Base-by-base conservation (phyloP, 2,888 invertebrate genomes). In the Pyrrhosoma nymphula region DNA sequence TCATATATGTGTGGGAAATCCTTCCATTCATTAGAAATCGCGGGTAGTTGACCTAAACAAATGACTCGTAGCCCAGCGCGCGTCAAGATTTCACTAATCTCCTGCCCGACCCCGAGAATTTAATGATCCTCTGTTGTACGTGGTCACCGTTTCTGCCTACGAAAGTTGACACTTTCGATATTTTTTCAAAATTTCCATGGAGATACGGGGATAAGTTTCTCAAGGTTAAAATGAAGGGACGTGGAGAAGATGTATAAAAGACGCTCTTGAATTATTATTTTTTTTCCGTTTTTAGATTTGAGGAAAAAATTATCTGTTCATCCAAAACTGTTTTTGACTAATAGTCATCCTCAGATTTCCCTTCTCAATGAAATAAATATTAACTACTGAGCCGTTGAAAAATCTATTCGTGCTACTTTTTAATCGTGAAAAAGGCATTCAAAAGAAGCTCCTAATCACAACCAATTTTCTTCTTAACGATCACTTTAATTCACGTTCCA, bases 61-160 rank as follows among this genome's bases (percentile, higher is more conserved):
- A 69, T 69, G 69, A 69, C 14, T 69, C 69, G 69, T n/a, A 4
- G 16, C 69, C 69, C n/a, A 4, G 26, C n/a, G n/a, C 69, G 69
- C n/a, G 69, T 69, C 69, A 69, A 69, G 69, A 69, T 69, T 69
- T 69, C n/a, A n/a, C 69, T 69, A 69, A 69, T 69, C 69, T 69
- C 69, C n/a, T 8, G 12, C 69, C 69, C 69, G 10, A 69, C 20
- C 12, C 26, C n/a, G n/a, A 69, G 69, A 12, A 69, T 69, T 69
- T 69, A 69, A 69, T 69, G 69, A 69, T 69, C n/a, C 69, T 26
- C 69, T 69, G 26, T n/a, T n/a, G 1, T 60, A 69, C 69, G 69
- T n/a, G n/a, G 69, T 69, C 69, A 69, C 69, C 69, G 69, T 23
- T 69, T n/a, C 69, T 69, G 69, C 20, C 10, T 12, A 69, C 69